A percentile compares a stretch with the other conserved stretches of the same genome.
Conservation (phyloP, 2,888 invertebrate genomes). For the Napeogenes inachia region DNA sequence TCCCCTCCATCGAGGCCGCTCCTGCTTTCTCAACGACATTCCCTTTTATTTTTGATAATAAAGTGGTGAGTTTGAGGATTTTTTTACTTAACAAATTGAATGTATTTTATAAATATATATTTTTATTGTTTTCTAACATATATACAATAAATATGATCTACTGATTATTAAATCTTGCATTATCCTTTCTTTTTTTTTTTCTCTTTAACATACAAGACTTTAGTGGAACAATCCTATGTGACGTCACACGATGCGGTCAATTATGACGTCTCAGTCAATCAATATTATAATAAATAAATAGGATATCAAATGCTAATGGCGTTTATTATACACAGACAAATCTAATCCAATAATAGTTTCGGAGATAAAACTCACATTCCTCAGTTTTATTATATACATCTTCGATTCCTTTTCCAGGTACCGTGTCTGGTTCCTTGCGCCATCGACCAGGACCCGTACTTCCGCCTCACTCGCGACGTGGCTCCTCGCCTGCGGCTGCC, state of each 20-base stretch:
- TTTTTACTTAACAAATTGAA: not conserved
- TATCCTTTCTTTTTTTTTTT: too few species aligned
- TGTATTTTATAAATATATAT: not conserved
- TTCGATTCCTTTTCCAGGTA: slow-evolving; percentile 41
- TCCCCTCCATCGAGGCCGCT: slow-evolving; percentile 97
- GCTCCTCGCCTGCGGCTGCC: slow-evolving; percentile 91
- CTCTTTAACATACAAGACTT: too few species aligned
- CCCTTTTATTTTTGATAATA: slow-evolving; percentile 91
- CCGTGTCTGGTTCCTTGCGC: slow-evolving; percentile 94
- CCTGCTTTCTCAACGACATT: slow-evolving; percentile 94
- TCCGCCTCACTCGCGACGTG: slow-evolving; percentile 99
- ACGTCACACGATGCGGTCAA: too few species aligned
- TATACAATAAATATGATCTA: too few species aligned
- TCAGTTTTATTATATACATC: not conserved
- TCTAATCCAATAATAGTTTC: too few species aligned
- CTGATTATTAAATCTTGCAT: too few species aligned
- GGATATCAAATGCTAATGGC: too few species aligned
- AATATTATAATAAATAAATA: too few species aligned
- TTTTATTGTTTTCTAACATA: too few species aligned
- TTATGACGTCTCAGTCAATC: too few species aligned
- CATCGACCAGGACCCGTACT: slow-evolving; percentile 99
- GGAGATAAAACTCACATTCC: not conserved
- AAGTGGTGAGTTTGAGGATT: slow-evolving; percentile 74
- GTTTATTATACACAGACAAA: too few species aligned
- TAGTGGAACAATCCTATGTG: too few species aligned